Base-by-base conservation (phyloP, 2,113 vertebrate genomes). In the Hyperopisus bebe region DNA sequence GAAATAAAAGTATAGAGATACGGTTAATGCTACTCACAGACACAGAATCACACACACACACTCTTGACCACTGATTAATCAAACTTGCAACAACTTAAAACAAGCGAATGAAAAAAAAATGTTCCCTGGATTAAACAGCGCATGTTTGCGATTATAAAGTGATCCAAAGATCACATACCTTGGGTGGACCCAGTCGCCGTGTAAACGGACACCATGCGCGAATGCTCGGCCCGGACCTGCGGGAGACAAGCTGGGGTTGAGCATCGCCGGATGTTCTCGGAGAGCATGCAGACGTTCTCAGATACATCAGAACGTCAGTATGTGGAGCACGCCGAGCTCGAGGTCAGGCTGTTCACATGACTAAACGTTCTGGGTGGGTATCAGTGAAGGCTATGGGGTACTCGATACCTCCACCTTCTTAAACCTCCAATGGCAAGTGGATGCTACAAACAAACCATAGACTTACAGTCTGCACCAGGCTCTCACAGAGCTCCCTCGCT, bases 401-500 rank as follows among this genome's bases (percentile, higher is more conserved):
- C 91, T 93, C 6, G 66, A 92, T 91, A 94, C 93, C 89, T 90
- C 91, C 95, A 95, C 95, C 86, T 94, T 95, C 95, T 95, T 94
- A 88, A 55, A 95, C 95, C 94, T 95, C 94, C 94, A 77, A 10
- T 70, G 47, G 19, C 85, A 87, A 51, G 84, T 31, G 50, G n/a
- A 80, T 17, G n/a, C 62, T 13, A 19, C 15, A 80, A 80, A 17
- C 13, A 42, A 24, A 44, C 35, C 0, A 42, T 66, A 0, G 62
- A 97, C 98, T 98, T 94, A 99, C 98, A 0, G 98, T 99, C 94
- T 99, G 97, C 88, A 99, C 92, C 8, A 99, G 96, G 91, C 97
- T 98, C 91, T 99, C 98, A 46, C 98, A 98, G 35, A 99, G 96
- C 89, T 97, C 98, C 96, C 99, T 99, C 51, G 98, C 98, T n/a